A percentile compares a stretch with the other conserved stretches of the same genome.
Evolutionary conservation across 2,888 invertebrate species (phyloP).

Genomic region (Ectemnius continuus): DNA sequence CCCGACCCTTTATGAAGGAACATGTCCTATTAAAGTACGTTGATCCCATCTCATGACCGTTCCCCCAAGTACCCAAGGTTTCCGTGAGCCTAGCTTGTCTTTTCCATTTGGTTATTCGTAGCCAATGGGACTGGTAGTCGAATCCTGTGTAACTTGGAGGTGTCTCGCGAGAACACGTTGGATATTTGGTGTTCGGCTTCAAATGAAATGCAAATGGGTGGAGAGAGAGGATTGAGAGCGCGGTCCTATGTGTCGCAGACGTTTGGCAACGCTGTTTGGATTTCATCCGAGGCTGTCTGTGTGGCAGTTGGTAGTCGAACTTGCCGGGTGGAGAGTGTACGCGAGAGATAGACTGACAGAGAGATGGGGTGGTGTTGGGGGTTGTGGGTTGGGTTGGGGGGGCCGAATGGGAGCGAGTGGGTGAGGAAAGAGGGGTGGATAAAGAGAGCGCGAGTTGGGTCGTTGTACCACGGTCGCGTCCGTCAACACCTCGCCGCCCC

Average conservation of each 20-base stretch:
- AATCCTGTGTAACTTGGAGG: conserved; percentile 21
- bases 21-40: no score
- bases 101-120: no score
- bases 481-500: conserved; percentile 75
- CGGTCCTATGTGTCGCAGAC: conserved; percentile 72
- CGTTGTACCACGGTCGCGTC: conserved; percentile 73
- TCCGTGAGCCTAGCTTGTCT: no score
- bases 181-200: conserved; percentile 73
- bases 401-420: conserved; percentile 42
- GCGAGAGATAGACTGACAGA: conserved; percentile 54
- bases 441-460: conserved; percentile 63
- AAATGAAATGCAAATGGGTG: conserved; percentile 75
- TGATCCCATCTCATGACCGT: no score
- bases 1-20: no score
- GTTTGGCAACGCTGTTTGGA: conserved; percentile 76
- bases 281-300: conserved; percentile 66
- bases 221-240: conserved; percentile 9
- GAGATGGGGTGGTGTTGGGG: conserved; percentile 31
- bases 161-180: conserved; percentile 66
- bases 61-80: no score
- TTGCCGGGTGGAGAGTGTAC: conserved; percentile 52
- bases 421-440: conserved; percentile 44
- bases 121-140: conserved; percentile 11
- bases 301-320: conserved; percentile 69
- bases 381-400: conserved; percentile 26